Evolutionary conservation across 1,140 invertebrate genomes (phyloP).

Genomic region (Drosophila nebulosa): DNA sequence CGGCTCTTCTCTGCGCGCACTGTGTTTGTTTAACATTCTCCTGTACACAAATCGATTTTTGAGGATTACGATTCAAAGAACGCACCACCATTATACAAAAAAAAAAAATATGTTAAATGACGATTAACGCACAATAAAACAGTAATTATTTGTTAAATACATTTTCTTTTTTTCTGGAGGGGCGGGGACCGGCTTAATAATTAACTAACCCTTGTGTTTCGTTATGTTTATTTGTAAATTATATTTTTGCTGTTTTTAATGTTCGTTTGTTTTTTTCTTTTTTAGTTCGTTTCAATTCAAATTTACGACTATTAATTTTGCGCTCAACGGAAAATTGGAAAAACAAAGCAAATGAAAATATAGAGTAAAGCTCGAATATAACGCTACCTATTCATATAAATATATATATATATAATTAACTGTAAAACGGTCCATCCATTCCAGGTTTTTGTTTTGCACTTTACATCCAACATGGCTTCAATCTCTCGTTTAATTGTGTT

Average conservation of each 20-base stretch:
- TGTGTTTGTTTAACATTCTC: background rate
- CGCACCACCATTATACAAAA: background rate
- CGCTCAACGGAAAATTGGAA: slow-evolving; percentile 13
- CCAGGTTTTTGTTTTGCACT: slow-evolving; percentile 8
- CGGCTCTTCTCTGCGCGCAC: background rate
- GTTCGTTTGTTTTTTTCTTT: slow-evolving; percentile 24
- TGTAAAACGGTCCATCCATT: slow-evolving; percentile 39
- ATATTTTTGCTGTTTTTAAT: slow-evolving; percentile 10
- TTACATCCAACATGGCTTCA: slow-evolving; percentile 9
- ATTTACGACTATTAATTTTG: slow-evolving; percentile 60
- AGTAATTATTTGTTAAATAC: slow-evolving; percentile 4
- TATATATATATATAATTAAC: slow-evolving; percentile 37
- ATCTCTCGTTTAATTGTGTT: background rate
- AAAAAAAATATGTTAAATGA: background rate
- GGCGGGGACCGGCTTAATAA: background rate
- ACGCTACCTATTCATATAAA: slow-evolving; percentile 19
- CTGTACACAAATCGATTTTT: background rate
- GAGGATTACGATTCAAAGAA: background rate
- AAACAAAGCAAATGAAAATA: slow-evolving; percentile 39
- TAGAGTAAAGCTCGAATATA: slow-evolving; percentile 33
- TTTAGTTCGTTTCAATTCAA: slow-evolving; percentile 42
- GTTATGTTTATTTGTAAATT: background rate
- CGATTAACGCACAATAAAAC: background rate
- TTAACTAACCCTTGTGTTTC: slow-evolving; percentile 6
- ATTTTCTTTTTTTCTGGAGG: background rate